Evolutionary conservation across 2,888 invertebrate genomes (phyloP), one percentile per base, ranked within the genome.

Genomic region (Stomorhina lunata): DNA sequence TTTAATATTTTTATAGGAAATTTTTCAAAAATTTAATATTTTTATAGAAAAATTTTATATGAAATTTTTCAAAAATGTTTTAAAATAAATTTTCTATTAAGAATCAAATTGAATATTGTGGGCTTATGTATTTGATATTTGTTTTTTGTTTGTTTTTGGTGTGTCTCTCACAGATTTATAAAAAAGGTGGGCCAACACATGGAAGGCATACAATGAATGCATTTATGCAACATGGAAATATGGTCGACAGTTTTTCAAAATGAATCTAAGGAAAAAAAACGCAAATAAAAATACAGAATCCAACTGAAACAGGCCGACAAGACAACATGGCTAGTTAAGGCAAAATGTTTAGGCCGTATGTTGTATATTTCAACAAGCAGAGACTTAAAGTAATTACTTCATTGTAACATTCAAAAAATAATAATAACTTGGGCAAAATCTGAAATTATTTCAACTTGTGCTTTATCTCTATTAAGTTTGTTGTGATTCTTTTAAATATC

Each of bases 131-230:
- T n/a, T n/a, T n/a, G n/a, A n/a, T n/a, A n/a, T n/a, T n/a, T n/a
- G n/a, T 43, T 53, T 77, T 69, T 34, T 37, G 37, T 61, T 45
- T n/a, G 12, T 25, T 80, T 17, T 63, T n/a, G 17, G 32, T 34
- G 9, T 45, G 27, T 73, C 10, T 29, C 10, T 32, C 34, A 40
- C 59, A 57, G 66, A 48, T 50, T 69, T 65, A 50, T 45, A 43
- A 68, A 66, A 81, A 77, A 81, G 81, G 81, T 81, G 81, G 77
- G 81, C 81, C 81, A 81, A 76, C 80, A 80, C 69, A 80, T 80
- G 80, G 75, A 57, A 9, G 32, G 25, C 10, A 75, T 22, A 75
- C 76, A 80, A 75, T 69, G 65, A 61, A 61, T 65, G 57, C 59
- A 68, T 27, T 17, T 15, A 15, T 73, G 15, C 59, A 29, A 61